phyloP scores from a whole-genome alignment of 2,113 vertebrate genomes.

The Gambusia holbrooki region DNA sequence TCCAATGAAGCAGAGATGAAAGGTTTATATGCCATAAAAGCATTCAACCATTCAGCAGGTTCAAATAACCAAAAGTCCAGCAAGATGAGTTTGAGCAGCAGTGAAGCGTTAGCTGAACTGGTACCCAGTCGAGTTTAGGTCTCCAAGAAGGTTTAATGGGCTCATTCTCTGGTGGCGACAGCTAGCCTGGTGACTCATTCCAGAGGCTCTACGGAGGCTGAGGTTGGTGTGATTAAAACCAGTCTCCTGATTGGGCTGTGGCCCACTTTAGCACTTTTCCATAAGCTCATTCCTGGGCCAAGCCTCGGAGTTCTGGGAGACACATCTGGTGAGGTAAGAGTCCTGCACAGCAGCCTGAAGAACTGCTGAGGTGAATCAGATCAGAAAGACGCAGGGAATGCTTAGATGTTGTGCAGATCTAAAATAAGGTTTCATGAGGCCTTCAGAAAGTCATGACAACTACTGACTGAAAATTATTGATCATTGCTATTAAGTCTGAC shows the following conservation, averaged over 20 bases:
- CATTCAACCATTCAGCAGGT: background rate
- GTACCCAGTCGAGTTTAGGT: background rate
- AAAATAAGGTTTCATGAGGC: background rate
- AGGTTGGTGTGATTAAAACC: conserved; percentile 58
- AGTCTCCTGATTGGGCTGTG: conserved; percentile 32
- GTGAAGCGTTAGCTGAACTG: background rate
- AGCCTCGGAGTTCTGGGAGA: conserved; percentile 8
- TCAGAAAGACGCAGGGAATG: background rate
- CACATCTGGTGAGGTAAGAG: background rate
- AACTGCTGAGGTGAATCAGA: background rate
- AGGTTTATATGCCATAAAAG: background rate
- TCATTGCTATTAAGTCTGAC: too few relatives aligned
- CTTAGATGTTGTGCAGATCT: background rate
- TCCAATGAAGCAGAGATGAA: background rate
- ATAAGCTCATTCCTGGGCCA: conserved; percentile 26
- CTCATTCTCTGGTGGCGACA: conserved; percentile 51
- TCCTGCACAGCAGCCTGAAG: conserved; percentile 6
- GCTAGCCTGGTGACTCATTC: conserved; percentile 53
- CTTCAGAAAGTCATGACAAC: background rate
- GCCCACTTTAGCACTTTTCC: conserved; percentile 68
- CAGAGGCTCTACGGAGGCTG: conserved; percentile 16
- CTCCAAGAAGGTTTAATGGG: conserved; percentile 9
- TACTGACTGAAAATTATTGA: too few relatives aligned
- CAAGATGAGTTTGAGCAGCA: background rate
- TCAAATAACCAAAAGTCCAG: background rate